A percentile compares a stretch with the other conserved stretches of the same genome.
Conservation (phyloP, 2,888 invertebrate species). For the Ferrisia virgata region DNA sequence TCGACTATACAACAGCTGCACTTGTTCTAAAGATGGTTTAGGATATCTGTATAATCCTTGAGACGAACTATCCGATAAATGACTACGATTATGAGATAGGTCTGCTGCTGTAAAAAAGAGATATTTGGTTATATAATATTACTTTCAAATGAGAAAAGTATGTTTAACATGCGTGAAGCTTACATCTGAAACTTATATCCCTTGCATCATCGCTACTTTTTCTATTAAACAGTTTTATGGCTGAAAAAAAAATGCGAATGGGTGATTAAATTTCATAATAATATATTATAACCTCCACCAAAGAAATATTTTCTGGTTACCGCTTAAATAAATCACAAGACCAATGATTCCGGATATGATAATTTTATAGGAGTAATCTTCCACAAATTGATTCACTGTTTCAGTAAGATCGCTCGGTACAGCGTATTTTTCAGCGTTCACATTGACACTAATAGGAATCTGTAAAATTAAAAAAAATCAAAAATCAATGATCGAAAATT, state of each 20-base stretch:
- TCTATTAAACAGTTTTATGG: background rate
- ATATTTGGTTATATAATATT: no score
- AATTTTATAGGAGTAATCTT: background rate
- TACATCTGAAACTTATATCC: background rate
- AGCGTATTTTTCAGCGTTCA: conserved; percentile 13
- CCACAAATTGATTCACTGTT: background rate
- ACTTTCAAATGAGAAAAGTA: no score
- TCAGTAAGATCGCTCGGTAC: conserved; percentile 15
- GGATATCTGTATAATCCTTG: background rate
- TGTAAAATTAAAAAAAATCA: background rate
- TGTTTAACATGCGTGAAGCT: no score
- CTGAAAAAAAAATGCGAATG: background rate
- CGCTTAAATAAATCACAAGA: background rate
- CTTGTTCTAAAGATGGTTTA: background rate
- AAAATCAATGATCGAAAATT: background rate
- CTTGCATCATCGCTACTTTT: background rate
- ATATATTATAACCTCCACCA: background rate
- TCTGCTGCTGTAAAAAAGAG: background rate
- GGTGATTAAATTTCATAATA: background rate
- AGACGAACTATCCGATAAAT: conserved; percentile 10
- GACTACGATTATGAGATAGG: conserved; percentile 17
- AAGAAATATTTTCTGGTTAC: background rate
- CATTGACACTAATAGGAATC: conserved; percentile 22
- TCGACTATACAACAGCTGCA: conserved; percentile 25
- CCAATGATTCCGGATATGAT: background rate